Conservation (phyloP, 2,888 invertebrate species). For the Cerceris rybyensis region DNA sequence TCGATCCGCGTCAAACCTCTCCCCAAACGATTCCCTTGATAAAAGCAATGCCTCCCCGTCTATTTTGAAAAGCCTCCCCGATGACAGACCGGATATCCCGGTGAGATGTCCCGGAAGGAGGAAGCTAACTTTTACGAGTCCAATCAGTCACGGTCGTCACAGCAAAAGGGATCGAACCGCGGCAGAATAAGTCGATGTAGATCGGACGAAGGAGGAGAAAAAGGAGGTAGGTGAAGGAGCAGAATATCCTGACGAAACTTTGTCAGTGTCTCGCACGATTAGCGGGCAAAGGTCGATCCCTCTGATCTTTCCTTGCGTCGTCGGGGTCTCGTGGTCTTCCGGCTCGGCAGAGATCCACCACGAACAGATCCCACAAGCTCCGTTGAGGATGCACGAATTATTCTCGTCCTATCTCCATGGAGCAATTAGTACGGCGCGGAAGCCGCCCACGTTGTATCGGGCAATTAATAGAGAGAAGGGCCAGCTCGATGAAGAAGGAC, state of each 20-base stretch:
- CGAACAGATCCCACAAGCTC: constrained; percentile 46
- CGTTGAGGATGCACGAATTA: constrained; percentile 67
- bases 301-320: constrained; percentile 54
- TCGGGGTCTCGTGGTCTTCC: constrained; percentile 39
- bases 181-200: background rate
- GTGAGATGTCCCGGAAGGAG: constrained; percentile 29
- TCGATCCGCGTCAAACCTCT: no score
- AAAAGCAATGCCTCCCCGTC: background rate
- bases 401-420: constrained; percentile 71
- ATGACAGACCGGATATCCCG: constrained; percentile 53
- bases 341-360: constrained; percentile 17
- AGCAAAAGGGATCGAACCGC: constrained; percentile 32
- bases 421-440: constrained; percentile 77
- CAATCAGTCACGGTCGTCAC: constrained; percentile 61
- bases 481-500: constrained; percentile 15
- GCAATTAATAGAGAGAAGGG: constrained; percentile 77
- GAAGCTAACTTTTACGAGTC: constrained; percentile 59
- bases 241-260: constrained; percentile 57
- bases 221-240: constrained; percentile 4
- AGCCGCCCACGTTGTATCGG: constrained; percentile 78
- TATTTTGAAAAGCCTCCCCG: constrained; percentile 22
- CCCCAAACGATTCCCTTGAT: background rate
- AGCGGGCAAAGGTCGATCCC: constrained; percentile 60
- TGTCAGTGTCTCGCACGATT: constrained; percentile 65
- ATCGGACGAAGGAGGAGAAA: background rate